phyloP scores from a whole-genome alignment of 23 tunicate species.

The Ciona savignyi region DNA sequence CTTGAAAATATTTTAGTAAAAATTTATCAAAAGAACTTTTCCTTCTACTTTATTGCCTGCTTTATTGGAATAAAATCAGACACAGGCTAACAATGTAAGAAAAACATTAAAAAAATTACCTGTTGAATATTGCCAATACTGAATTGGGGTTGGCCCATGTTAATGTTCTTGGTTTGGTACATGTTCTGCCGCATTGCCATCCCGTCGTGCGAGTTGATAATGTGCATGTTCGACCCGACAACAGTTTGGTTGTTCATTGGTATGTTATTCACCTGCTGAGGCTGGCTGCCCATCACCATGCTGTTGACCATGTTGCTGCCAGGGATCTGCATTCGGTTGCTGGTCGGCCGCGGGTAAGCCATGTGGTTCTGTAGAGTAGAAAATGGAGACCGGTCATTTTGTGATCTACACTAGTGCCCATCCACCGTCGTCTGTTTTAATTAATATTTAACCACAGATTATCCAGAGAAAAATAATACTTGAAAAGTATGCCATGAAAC shows the following conservation, averaged over 20 bases:
- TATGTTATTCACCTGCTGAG: not conserved
- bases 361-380: not conserved
- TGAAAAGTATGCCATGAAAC: too few species aligned
- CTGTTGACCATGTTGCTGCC: not conserved
- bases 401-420: too few species aligned
- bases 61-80: too few species aligned
- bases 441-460: too few species aligned
- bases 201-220: not conserved
- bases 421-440: too few species aligned
- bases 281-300: not conserved
- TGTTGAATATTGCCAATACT: not conserved
- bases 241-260: not conserved
- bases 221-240: not conserved
- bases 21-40: too few species aligned
- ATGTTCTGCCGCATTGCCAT: not conserved
- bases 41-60: too few species aligned
- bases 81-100: too few species aligned
- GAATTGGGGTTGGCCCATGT: not conserved
- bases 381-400: too few species aligned
- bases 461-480: too few species aligned
- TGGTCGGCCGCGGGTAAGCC: not conserved
- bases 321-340: not conserved
- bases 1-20: too few species aligned
- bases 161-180: not conserved
- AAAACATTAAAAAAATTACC: too few species aligned